phyloP scores from a whole-genome alignment of 2,113 vertebrate genomes.

The Ptyas mucosa region DNA sequence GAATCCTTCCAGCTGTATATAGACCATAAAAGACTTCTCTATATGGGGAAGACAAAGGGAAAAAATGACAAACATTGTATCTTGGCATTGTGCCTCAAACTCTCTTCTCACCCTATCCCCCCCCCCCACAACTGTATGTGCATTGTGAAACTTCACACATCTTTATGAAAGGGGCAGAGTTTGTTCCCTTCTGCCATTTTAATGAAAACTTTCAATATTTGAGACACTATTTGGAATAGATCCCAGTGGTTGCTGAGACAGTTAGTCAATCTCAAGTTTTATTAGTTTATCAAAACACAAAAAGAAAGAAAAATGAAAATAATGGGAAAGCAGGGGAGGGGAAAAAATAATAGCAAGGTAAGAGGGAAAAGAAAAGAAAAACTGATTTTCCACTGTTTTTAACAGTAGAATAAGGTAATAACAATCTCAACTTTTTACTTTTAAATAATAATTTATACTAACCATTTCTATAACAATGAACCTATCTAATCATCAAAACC shows the following conservation, averaged over 20 bases:
- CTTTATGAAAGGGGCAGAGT: neutral
- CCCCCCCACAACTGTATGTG: neutral
- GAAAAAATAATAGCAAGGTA: neutral
- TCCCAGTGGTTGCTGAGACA: neutral
- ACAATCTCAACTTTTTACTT: neutral
- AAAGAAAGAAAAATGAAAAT: neutral
- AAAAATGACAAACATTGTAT: neutral
- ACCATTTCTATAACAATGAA: neutral
- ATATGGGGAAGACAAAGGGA: neutral
- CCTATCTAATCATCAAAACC: neutral
- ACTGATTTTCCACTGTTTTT: neutral
- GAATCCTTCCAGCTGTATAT: neutral
- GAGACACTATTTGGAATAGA: neutral
- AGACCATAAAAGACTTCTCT: neutral
- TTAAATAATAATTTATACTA: neutral
- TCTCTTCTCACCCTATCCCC: no score
- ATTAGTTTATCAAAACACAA: neutral
- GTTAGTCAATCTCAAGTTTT: neutral
- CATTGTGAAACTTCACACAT: neutral
- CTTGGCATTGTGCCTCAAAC: neutral
- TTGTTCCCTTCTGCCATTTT: neutral
- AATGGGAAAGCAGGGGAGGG: neutral
- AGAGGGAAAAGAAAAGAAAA: neutral
- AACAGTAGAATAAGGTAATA: neutral
- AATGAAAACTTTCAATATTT: neutral